Conservation (phyloP, 2,113 vertebrate species). For the Leptodactylus fuscus region DNA sequence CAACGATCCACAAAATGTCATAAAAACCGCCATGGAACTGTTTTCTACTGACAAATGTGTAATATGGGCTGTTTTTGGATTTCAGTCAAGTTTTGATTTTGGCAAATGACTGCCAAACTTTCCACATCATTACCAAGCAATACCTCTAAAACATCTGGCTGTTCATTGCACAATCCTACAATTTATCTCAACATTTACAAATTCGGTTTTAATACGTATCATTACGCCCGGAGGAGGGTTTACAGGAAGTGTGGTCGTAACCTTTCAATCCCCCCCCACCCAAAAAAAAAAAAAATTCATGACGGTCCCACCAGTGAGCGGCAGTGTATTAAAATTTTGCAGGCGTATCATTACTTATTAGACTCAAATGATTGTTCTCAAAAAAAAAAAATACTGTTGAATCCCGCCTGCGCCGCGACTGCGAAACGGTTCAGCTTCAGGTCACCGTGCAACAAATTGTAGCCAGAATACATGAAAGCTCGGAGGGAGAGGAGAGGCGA, state of each 20-base stretch:
- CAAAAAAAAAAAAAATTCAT: not conserved
- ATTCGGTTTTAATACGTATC: slow-evolving; percentile 6
- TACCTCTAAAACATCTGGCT: slow-evolving; percentile 63
- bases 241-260: slow-evolving; percentile 29
- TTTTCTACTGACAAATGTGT: not conserved
- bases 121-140: slow-evolving; percentile 42
- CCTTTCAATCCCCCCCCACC: not conserved
- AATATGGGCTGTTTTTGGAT: not conserved
- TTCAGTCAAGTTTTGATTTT: not conserved
- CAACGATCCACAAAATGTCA: not conserved
- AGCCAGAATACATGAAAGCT: slow-evolving; percentile 74
- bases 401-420: slow-evolving; percentile 67
- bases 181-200: slow-evolving; percentile 17
- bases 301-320: not conserved
- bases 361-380: slow-evolving; percentile 8
- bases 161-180: slow-evolving; percentile 57
- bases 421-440: slow-evolving; percentile 75
- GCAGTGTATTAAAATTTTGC: not conserved
- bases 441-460: slow-evolving; percentile 74
- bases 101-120: slow-evolving; percentile 31
- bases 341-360: slow-evolving; percentile 12
- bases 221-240: not conserved
- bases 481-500: slow-evolving; percentile 70
- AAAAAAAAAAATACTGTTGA: slow-evolving; percentile 58
- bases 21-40: not conserved